Conservation (phyloP, 2,797 vertebrate genomes). For the Sciurus vulgaris region DNA sequence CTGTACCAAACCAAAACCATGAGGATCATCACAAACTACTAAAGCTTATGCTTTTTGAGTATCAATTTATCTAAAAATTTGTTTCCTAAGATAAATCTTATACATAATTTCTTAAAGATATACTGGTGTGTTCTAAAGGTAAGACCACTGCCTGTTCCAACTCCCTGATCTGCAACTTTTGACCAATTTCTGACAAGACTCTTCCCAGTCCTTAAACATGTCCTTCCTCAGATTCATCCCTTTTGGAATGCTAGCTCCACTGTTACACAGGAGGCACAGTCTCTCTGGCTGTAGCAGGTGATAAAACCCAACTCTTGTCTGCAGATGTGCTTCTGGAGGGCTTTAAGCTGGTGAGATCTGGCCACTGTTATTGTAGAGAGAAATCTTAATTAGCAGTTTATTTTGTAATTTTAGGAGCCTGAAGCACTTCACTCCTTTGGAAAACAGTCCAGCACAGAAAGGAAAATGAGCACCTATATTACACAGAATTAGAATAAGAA, state of each 20-base stretch:
- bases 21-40: not conserved
- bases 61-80: not conserved
- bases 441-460: constrained; percentile 14
- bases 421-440: not conserved
- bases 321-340: not conserved
- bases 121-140: not conserved
- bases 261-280: fast-evolving
- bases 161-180: not conserved
- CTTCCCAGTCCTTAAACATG: not conserved
- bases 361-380: not conserved
- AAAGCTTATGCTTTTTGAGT: not conserved
- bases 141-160: not conserved
- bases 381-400: not conserved
- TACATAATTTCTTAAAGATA: not conserved
- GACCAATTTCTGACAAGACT: not conserved
- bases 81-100: not conserved
- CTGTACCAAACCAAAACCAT: not conserved
- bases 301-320: not conserved
- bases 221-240: not conserved
- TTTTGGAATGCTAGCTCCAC: not conserved
- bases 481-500: not conserved
- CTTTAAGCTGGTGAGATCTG: not conserved
- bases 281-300: not conserved
- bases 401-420: constrained; percentile 2
- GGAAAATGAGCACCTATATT: not conserved